Conservation (phyloP, 2,797 vertebrate genomes). For the Apogon hyalosoma region DNA sequence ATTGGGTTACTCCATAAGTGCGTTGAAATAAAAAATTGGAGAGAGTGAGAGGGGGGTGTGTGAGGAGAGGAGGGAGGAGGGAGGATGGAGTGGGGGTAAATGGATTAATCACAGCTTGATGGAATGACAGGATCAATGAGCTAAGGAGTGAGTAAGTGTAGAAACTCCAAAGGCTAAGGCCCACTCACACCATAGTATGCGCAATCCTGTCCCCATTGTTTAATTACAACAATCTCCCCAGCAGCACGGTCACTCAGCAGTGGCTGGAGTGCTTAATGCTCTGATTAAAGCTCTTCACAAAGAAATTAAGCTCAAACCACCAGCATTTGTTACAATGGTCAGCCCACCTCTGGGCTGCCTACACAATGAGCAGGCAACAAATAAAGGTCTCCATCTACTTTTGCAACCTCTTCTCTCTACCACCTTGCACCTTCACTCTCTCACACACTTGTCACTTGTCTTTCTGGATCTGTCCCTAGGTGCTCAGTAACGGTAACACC, state of each 20-base stretch:
- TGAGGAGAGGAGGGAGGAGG: conserved; percentile 17
- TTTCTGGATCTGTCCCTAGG: conserved; percentile 78
- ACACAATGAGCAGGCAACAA: conserved; percentile 49
- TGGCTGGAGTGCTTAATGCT: conserved; percentile 78
- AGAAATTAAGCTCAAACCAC: conserved; percentile 77
- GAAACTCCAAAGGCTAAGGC: conserved; percentile 71
- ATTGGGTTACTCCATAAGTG: conserved; percentile 86
- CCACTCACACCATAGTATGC: conserved; percentile 64
- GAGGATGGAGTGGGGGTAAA: conserved; percentile 74
- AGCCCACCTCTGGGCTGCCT: conserved; percentile 68
- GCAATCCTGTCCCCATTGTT: conserved; percentile 73
- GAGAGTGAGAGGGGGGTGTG: conserved; percentile 34
- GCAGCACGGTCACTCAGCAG: conserved; percentile 75
- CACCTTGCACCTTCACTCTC: conserved; percentile 28
- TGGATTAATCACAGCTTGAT: conserved; percentile 88
- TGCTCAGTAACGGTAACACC: conserved; percentile 90
- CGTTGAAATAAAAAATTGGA: conserved; percentile 75
- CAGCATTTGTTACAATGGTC: conserved; percentile 71
- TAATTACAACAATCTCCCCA: conserved; percentile 82
- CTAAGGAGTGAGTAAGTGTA: conserved; percentile 79
- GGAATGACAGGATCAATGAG: conserved; percentile 83
- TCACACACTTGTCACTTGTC: conserved; percentile 58
- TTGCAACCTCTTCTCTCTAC: conserved; percentile 41
- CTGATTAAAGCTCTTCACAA: conserved; percentile 81
- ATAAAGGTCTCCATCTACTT: conserved; percentile 54